phyloP scores from a whole-genome alignment of 2,888 invertebrate species.

The Macrosoma leucophasiata region DNA sequence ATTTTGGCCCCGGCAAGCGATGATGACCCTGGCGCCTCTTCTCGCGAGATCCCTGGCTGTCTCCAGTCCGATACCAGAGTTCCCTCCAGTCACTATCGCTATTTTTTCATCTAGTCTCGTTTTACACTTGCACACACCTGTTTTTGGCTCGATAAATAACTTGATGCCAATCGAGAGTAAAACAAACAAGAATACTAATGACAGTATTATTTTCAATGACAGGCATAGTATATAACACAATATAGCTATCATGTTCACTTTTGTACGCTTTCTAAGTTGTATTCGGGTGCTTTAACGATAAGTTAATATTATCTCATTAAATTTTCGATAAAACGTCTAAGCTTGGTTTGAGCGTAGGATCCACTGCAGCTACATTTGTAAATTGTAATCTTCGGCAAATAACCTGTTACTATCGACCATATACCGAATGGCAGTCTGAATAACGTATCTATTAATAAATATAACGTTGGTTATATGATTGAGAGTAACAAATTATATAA shows the following conservation, averaged over 20 bases:
- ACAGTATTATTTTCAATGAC: conserved; percentile 1
- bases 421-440: no score
- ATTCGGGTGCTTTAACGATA: no score
- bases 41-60: conserved; percentile 82
- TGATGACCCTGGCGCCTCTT: conserved; percentile 79
- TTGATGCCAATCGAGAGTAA: not conserved
- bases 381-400: no score
- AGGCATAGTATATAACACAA: not conserved
- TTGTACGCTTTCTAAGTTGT: no score
- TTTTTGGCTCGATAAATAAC: conserved; percentile 7
- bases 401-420: no score
- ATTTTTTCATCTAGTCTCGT: conserved; percentile 70
- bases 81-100: conserved; percentile 86
- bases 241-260: not conserved
- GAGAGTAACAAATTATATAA: no score
- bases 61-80: conserved; percentile 88
- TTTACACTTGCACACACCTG: conserved; percentile 13
- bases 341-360: no score
- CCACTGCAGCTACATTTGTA: no score
- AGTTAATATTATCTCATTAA: no score
- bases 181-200: not conserved
- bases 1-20: conserved; percentile 85
- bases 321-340: no score
- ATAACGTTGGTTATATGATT: no score
- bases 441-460: no score